A percentile compares a stretch with the other conserved stretches of the same genome.
Evolutionary conservation across 2,113 vertebrate genomes (phyloP).

Genomic region (Trichechus manatus): DNA sequence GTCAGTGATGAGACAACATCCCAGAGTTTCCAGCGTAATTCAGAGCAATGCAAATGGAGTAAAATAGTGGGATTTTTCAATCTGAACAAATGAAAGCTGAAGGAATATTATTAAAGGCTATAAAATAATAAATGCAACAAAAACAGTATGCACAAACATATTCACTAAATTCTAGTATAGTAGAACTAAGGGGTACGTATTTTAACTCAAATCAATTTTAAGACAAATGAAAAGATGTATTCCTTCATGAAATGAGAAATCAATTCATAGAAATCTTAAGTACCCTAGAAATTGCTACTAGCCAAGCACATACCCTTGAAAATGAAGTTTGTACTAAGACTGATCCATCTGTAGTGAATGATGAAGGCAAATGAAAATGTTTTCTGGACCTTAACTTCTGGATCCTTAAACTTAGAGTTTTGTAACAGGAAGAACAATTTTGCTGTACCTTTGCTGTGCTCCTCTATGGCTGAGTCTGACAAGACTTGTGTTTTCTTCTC

Average conservation of each 20-base stretch:
- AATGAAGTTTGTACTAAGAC: constrained; percentile 9
- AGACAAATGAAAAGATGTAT: neutral
- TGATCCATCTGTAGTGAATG: neutral
- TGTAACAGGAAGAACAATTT: neutral
- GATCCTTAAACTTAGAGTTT: neutral
- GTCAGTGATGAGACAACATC: neutral
- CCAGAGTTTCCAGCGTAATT: neutral
- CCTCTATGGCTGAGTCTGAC: neutral
- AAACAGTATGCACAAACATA: neutral
- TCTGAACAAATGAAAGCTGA: neutral
- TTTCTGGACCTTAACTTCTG: neutral
- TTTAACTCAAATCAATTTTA: constrained; percentile 33
- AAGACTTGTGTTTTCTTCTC: neutral
- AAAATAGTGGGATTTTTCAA: neutral
- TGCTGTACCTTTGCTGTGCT: neutral
- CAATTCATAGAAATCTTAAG: neutral
- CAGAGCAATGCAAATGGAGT: neutral
- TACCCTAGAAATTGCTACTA: neutral
- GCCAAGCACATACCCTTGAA: neutral
- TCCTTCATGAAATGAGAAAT: constrained; percentile 1
- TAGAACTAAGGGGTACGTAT: neutral
- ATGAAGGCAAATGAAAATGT: neutral
- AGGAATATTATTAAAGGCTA: neutral
- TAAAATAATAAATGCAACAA: neutral
- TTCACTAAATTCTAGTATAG: constrained; percentile 2